Conservation (phyloP, 2,888 invertebrate genomes). For the Mechanitis messenoides region DNA sequence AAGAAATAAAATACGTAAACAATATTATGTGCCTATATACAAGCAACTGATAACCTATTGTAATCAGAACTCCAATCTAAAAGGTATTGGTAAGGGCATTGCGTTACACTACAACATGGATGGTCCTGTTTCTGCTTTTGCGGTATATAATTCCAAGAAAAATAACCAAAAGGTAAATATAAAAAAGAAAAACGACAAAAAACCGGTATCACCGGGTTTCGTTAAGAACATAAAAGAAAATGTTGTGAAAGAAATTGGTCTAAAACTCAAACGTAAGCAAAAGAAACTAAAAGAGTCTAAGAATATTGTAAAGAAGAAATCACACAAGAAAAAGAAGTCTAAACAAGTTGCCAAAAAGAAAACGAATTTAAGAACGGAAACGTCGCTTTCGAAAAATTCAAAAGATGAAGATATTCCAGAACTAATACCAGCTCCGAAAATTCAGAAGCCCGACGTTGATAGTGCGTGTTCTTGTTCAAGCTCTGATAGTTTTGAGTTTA, state of each 20-base stretch:
- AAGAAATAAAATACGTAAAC: no score
- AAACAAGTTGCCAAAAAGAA: constrained; percentile 18
- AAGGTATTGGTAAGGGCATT: no score
- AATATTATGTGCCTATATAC: no score
- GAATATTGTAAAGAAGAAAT: constrained; percentile 48
- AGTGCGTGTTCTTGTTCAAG: constrained; percentile 40
- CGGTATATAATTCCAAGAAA: constrained; percentile 55
- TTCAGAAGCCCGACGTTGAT: constrained; percentile 24
- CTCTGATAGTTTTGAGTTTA: constrained; percentile 48
- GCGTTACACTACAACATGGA: constrained; percentile 43
- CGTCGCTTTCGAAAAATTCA: constrained; percentile 14
- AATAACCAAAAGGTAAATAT: constrained; percentile 42
- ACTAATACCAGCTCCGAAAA: constrained; percentile 33
- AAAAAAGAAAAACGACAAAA: constrained; percentile 38
- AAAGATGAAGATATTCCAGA: constrained; percentile 40
- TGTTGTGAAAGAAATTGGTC: constrained; percentile 41
- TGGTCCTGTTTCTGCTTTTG: constrained; percentile 60
- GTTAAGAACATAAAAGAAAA: constrained; percentile 37
- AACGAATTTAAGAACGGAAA: constrained; percentile 12
- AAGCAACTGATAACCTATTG: no score
- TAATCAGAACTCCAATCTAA: no score
- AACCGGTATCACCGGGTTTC: constrained; percentile 26
- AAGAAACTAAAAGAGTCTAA: constrained; percentile 46
- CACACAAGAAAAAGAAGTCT: constrained; percentile 50
- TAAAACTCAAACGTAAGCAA: constrained; percentile 50